A percentile compares a stretch with the other conserved stretches of the same genome.
phyloP scores from a whole-genome alignment of 2,113 vertebrate genomes.

The Rissa tridactyla region DNA sequence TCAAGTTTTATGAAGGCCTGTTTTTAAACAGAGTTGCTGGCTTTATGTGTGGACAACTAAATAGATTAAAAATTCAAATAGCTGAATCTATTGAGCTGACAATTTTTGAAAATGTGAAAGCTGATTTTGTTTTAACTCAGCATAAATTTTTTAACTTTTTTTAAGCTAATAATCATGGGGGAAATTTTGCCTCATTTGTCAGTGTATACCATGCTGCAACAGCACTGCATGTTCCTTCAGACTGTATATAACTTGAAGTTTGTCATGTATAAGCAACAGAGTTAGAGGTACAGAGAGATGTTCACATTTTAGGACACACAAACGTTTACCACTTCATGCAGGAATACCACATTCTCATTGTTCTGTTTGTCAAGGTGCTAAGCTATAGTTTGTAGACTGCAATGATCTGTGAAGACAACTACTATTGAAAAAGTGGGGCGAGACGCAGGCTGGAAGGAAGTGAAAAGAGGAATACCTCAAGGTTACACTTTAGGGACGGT shows the following conservation, averaged over 20 bases:
- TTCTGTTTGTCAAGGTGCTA: neutral
- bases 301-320: neutral
- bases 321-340: neutral
- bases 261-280: neutral
- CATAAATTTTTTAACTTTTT: neutral
- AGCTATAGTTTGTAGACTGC: neutral
- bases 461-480: neutral
- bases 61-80: neutral
- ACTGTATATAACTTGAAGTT: neutral
- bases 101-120: neutral
- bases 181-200: neutral
- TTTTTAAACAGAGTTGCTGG: neutral
- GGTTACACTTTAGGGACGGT: neutral
- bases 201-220: neutral
- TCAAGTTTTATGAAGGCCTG: neutral
- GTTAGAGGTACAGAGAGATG: neutral
- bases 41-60: neutral
- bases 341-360: neutral
- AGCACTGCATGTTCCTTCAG: neutral
- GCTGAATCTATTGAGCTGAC: neutral
- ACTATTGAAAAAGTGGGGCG: neutral
- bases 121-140: neutral
- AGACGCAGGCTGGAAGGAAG: neutral
- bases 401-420: neutral
- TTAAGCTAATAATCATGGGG: neutral